phyloP scores from a whole-genome alignment of 1,140 invertebrate genomes.

The Leptinotarsa undecemlineata region DNA sequence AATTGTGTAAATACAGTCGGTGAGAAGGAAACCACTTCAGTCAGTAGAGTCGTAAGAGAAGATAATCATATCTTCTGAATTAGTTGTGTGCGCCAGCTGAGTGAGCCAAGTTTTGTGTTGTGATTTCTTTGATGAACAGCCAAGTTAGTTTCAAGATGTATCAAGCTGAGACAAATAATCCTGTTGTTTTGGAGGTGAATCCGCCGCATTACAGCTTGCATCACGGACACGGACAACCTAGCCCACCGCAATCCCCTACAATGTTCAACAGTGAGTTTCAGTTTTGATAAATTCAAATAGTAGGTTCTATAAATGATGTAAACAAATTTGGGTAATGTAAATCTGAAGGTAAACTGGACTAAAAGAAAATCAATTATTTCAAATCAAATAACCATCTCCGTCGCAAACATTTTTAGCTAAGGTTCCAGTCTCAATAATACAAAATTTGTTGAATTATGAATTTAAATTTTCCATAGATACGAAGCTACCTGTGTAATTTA shows the following conservation, averaged over 20 bases:
- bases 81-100: neutral
- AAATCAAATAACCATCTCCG: too few relatives aligned
- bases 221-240: constrained; percentile 43
- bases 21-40: constrained; percentile 6
- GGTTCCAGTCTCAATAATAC: too few relatives aligned
- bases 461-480: too few relatives aligned
- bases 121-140: constrained; percentile 30
- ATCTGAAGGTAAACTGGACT: too few relatives aligned
- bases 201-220: constrained; percentile 49
- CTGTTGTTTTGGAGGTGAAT: constrained; percentile 50
- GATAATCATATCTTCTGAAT: neutral
- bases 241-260: constrained; percentile 51
- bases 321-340: too few relatives aligned
- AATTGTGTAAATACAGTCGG: neutral
- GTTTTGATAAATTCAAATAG: too few relatives aligned
- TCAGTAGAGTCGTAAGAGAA: too few relatives aligned
- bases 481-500: too few relatives aligned
- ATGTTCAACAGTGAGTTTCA: neutral
- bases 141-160: constrained; percentile 46
- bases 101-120: constrained; percentile 12
- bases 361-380: too few relatives aligned
- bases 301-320: too few relatives aligned
- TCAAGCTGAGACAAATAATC: constrained; percentile 42
- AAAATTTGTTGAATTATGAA: too few relatives aligned
- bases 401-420: too few relatives aligned